A percentile compares a stretch with the other conserved stretches of the same genome.
phyloP scores from a whole-genome alignment of 2,888 invertebrate species.

The Pasiphila rectangulata region DNA sequence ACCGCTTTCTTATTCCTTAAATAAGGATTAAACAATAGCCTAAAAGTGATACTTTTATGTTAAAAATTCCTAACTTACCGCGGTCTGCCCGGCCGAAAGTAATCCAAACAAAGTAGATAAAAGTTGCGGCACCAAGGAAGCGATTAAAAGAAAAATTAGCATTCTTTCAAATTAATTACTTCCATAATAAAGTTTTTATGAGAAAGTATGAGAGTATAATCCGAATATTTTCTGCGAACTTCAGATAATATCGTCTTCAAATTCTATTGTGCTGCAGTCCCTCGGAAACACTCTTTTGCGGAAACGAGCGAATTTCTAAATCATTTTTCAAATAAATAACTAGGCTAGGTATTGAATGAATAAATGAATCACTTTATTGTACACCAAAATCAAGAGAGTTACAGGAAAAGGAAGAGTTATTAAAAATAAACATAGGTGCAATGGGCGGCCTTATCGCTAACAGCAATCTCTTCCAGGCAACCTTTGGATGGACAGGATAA shows the following conservation, averaged over 20 bases:
- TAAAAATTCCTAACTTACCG: slow-evolving; percentile 58
- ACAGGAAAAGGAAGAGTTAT: too few relatives aligned
- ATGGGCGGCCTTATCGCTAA: too few relatives aligned
- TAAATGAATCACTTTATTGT: too few relatives aligned
- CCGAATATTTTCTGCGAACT: slow-evolving; percentile 49
- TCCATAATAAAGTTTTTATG: slow-evolving; percentile 71
- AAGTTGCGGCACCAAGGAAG: slow-evolving; percentile 75
- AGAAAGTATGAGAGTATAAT: slow-evolving; percentile 58
- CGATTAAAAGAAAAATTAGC: slow-evolving; percentile 79
- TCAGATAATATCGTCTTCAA: slow-evolving; percentile 38
- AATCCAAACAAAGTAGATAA: slow-evolving; percentile 79
- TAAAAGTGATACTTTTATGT: slow-evolving; percentile 36
- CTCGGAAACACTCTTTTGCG: not conserved
- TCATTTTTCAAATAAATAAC: not conserved
- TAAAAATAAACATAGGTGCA: too few relatives aligned
- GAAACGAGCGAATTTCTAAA: not conserved
- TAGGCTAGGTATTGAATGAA: not conserved
- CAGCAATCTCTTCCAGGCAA: too few relatives aligned
- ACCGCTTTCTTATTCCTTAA: too few relatives aligned
- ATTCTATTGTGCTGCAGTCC: slow-evolving; percentile 29
- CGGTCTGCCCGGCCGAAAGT: slow-evolving; percentile 67
- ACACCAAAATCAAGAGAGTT: too few relatives aligned
- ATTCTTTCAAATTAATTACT: slow-evolving; percentile 79
- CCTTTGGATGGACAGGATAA: too few relatives aligned
- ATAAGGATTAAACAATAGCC: slow-evolving; percentile 46